These are phyloP conservation scores for Misgurnus anguillicaudatus DNA, from an alignment of 2,113 vertebrate genomes.

Conservation along the genomic window DNA sequence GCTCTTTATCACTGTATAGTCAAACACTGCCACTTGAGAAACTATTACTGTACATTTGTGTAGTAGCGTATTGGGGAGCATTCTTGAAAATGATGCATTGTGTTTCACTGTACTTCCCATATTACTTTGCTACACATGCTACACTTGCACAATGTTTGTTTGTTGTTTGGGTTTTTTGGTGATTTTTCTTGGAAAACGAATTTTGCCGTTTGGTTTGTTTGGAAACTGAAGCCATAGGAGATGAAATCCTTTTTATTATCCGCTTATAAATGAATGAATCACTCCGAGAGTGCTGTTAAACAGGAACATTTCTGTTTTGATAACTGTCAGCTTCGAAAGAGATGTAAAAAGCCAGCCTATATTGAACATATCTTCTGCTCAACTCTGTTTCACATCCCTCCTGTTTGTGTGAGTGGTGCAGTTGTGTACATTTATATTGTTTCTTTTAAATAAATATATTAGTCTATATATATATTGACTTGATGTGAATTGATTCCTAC, in stretches of 20 bases:
- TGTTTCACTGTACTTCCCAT: background rate
- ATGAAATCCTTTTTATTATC: background rate
- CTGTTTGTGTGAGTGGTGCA: background rate
- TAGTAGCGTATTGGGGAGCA: background rate
- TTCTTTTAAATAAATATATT: conserved; percentile 16
- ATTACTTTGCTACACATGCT: background rate
- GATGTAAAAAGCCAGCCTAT: background rate
- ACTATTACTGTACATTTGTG: conserved; percentile 7
- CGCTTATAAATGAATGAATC: background rate
- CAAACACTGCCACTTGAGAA: conserved; percentile 15
- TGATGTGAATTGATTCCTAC: background rate
- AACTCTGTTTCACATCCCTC: conserved; percentile 15
- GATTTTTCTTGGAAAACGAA: too few species aligned
- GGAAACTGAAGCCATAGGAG: conserved; percentile 23
- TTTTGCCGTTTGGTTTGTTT: background rate
- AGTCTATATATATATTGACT: background rate
- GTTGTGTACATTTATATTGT: conserved; percentile 10
- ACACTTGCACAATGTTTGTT: background rate
- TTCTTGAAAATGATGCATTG: background rate
- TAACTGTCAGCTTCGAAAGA: background rate
- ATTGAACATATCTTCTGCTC: background rate
- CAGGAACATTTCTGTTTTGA: background rate
- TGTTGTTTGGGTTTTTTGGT: background rate
- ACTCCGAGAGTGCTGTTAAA: background rate
- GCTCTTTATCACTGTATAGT: background rate